A percentile compares a stretch with the other conserved stretches of the same genome.
These are phyloP conservation scores for Carpatolechia fugitivella DNA, from an alignment of 2,888 invertebrate species.

Conservation along the genomic window DNA sequence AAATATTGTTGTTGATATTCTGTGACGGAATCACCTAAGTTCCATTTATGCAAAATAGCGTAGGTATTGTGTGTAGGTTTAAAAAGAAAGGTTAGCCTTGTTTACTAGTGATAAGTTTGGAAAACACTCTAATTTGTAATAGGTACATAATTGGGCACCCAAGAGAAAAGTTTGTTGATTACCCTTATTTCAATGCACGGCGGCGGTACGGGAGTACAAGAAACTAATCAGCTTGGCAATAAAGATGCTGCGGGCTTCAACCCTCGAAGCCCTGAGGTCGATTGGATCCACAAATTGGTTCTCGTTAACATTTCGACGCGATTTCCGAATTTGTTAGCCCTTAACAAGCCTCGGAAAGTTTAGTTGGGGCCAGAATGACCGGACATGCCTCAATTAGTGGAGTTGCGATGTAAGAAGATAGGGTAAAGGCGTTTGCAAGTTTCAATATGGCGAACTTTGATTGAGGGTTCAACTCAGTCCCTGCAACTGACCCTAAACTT, in stretches of 20 bases:
- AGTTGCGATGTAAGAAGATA: constrained; percentile 37
- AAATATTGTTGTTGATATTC: too few relatives aligned
- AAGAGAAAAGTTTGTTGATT: constrained; percentile 8
- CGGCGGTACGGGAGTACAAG: constrained; percentile 37
- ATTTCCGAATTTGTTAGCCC: constrained; percentile 69
- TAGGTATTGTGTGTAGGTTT: too few relatives aligned
- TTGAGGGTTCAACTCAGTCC: neutral
- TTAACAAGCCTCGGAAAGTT: constrained; percentile 65
- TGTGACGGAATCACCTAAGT: too few relatives aligned
- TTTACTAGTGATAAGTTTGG: too few relatives aligned
- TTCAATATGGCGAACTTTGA: constrained; percentile 5
- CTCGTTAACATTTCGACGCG: constrained; percentile 73
- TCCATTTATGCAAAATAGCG: too few relatives aligned
- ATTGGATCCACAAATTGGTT: constrained; percentile 62
- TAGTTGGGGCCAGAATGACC: constrained; percentile 58
- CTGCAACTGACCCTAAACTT: constrained; percentile 1
- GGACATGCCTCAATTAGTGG: constrained; percentile 72
- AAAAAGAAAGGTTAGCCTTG: too few relatives aligned
- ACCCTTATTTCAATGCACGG: constrained; percentile 15
- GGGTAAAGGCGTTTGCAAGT: constrained; percentile 14
- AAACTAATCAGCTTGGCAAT: constrained; percentile 57
- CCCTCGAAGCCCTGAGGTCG: constrained; percentile 40
- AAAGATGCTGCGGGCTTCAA: constrained; percentile 48
- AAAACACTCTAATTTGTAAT: neutral
- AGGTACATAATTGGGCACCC: neutral